These are phyloP conservation scores for Drosophila melanica DNA, from an alignment of 1,140 invertebrate genomes.

Conservation along the genomic window DNA sequence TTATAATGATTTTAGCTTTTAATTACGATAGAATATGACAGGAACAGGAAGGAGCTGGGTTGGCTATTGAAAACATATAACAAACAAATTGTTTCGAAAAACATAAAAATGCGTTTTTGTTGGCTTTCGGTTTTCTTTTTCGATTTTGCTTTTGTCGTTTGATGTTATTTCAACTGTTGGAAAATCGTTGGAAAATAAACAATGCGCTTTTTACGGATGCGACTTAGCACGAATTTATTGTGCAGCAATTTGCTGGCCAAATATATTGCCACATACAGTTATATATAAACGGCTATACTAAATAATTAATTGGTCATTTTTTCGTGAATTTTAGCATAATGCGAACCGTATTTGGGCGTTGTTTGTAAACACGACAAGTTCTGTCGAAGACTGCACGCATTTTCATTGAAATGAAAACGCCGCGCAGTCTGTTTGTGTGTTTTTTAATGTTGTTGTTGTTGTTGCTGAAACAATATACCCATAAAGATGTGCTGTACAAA, in stretches of 20 bases:
- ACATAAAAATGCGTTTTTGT: conserved; percentile 71
- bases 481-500: conserved; percentile 68
- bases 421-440: conserved; percentile 70
- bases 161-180: conserved; percentile 63
- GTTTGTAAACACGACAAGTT: conserved; percentile 81
- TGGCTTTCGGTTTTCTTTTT: conserved; percentile 44
- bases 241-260: conserved; percentile 50
- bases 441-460: conserved; percentile 62
- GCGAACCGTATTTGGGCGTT: conserved; percentile 35
- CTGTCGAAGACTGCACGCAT: conserved; percentile 61
- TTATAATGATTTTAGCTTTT: conserved; percentile 44
- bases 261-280: conserved; percentile 46
- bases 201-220: conserved; percentile 52
- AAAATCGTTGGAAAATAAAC: conserved; percentile 69
- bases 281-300: conserved; percentile 17
- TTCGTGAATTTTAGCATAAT: conserved; percentile 61
- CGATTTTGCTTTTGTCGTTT: conserved; percentile 65
- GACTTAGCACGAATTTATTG: conserved; percentile 65
- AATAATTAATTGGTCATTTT: conserved; percentile 56
- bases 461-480: conserved; percentile 77
- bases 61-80: conserved; percentile 45
- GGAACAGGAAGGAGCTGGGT: conserved; percentile 37
- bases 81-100: conserved; percentile 61
- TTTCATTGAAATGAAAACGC: conserved; percentile 62
- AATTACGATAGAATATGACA: conserved; percentile 25